Percentiles rank a stretch among this genome's conserved stretches.
phyloP scores from a whole-genome alignment of 2,888 invertebrate species.

The Drosophila ezoana region DNA sequence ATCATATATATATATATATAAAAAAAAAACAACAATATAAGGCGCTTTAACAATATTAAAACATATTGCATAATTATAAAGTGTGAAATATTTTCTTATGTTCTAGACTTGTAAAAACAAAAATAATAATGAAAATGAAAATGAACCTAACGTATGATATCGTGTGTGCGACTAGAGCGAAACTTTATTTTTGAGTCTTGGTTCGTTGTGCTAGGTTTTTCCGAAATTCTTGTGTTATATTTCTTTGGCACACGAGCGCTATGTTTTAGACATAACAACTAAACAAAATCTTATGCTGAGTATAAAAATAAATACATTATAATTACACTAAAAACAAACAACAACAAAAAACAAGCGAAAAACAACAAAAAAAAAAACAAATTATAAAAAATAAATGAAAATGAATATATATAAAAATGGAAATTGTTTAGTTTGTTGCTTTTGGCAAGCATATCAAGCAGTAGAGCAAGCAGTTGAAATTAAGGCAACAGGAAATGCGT shows the following conservation, averaged over 20 bases:
- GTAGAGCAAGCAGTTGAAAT: constrained; percentile 18
- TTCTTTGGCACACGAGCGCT: constrained; percentile 66
- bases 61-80: constrained; percentile 64
- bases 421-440: constrained; percentile 61
- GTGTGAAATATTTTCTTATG: constrained; percentile 78
- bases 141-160: constrained; percentile 49
- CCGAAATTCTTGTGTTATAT: constrained; percentile 39
- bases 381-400: constrained; percentile 54
- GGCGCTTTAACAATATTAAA: constrained; percentile 73
- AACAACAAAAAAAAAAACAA: constrained; percentile 5
- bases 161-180: constrained; percentile 29
- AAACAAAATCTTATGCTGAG: constrained; percentile 77
- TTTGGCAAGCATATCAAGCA: constrained; percentile 45
- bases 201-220: constrained; percentile 69
- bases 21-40: constrained; percentile 35
- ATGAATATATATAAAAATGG: constrained; percentile 61
- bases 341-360: constrained; percentile 29
- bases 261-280: constrained; percentile 57
- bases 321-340: constrained; percentile 58
- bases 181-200: constrained; percentile 49
- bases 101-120: constrained; percentile 71
- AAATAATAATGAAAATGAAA: constrained; percentile 12
- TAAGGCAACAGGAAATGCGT: neutral
- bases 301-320: constrained; percentile 71
- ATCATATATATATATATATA: constrained; percentile 23